Conservation (phyloP, 1,140 invertebrate genomes). For the Drusus annulatus region DNA sequence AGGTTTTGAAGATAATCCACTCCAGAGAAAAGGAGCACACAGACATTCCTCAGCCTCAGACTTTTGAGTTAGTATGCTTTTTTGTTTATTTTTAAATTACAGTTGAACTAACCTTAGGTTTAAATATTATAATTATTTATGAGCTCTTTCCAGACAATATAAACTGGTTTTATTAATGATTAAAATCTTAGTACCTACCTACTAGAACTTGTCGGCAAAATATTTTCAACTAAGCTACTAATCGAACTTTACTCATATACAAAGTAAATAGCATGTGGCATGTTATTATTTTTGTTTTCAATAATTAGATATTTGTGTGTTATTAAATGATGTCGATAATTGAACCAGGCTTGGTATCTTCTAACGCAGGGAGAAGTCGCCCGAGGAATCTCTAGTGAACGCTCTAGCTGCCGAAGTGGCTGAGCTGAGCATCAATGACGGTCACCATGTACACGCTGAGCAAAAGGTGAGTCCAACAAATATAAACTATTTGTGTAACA, state of each 20-base stretch:
- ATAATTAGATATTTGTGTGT: neutral
- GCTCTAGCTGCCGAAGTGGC: neutral
- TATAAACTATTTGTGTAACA: too few relatives aligned
- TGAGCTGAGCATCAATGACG: neutral
- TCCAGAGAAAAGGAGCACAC: slow-evolving; percentile 78
- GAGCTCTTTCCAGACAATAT: too few relatives aligned
- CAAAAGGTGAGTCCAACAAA: slow-evolving; percentile 10
- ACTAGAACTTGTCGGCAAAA: too few relatives aligned
- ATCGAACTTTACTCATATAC: too few relatives aligned
- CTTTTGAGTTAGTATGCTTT: slow-evolving; percentile 64
- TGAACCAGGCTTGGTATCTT: slow-evolving; percentile 48
- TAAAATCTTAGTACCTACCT: too few relatives aligned
- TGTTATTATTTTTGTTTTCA: too few relatives aligned
- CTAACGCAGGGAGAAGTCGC: slow-evolving; percentile 40
- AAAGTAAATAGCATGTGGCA: too few relatives aligned
- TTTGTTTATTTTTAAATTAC: neutral
- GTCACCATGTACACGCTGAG: neutral
- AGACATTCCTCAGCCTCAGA: slow-evolving; percentile 70
- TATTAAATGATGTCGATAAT: slow-evolving; percentile 39
- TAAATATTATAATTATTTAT: too few relatives aligned
- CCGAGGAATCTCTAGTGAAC: neutral
- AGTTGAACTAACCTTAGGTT: too few relatives aligned
- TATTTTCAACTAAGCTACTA: too few relatives aligned
- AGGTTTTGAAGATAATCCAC: slow-evolving; percentile 82
- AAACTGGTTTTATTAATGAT: too few relatives aligned